A percentile compares a stretch with the other conserved stretches of the same genome.
phyloP scores from a whole-genome alignment of 2,113 vertebrate species.

The Cololabis saira region DNA sequence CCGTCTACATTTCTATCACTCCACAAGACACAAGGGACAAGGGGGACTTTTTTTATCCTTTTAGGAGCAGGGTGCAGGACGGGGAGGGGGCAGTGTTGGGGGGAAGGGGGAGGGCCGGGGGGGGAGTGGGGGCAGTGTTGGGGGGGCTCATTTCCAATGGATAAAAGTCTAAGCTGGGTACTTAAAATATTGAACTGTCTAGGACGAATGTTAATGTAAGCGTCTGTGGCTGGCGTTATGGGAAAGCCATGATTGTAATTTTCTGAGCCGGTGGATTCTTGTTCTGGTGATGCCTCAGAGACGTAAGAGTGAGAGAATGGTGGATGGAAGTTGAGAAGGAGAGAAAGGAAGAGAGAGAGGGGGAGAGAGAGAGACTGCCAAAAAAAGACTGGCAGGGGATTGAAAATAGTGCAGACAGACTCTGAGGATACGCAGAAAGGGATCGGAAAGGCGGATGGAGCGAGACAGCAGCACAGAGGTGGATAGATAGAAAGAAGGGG shows the following conservation, averaged over 20 bases:
- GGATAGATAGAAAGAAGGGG: constrained; percentile 55
- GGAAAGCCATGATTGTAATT: constrained; percentile 92
- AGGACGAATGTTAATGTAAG: constrained; percentile 93
- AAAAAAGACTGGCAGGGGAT: constrained; percentile 33
- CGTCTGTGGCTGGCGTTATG: constrained; percentile 88
- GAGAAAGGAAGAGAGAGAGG: background rate
- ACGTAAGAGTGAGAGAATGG: constrained; percentile 69
- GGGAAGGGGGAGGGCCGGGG: background rate
- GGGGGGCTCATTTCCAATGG: constrained; percentile 82
- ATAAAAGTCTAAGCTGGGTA: constrained; percentile 83
- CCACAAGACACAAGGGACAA: background rate
- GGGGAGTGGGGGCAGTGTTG: constrained; percentile 13
- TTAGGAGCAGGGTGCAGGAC: background rate
- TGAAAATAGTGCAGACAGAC: constrained; percentile 24
- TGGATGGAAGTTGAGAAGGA: constrained; percentile 49
- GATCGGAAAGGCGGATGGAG: constrained; percentile 20
- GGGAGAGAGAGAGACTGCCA: constrained; percentile 46
- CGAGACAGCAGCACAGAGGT: constrained; percentile 30
- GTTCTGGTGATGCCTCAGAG: constrained; percentile 70
- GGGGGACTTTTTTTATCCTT: constrained; percentile 21
- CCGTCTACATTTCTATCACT: constrained; percentile 15
- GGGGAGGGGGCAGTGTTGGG: too few species aligned
- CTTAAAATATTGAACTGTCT: constrained; percentile 98
- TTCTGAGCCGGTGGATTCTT: constrained; percentile 89
- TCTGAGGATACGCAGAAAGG: constrained; percentile 16